These are phyloP conservation scores for Camponotus floridanus DNA, from an alignment of 1,140 invertebrate species.

Conservation along the genomic window DNA sequence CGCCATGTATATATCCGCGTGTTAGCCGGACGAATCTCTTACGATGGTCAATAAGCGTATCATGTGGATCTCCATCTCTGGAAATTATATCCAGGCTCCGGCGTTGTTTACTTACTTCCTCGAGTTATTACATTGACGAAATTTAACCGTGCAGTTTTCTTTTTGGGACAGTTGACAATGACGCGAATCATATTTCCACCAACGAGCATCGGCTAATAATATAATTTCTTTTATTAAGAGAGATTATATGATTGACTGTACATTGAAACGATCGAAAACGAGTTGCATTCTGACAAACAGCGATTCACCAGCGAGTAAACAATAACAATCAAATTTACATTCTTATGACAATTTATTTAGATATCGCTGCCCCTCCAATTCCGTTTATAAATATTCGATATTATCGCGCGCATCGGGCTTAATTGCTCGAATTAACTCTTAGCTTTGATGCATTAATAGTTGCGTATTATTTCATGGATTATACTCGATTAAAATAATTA, in stretches of 20 bases:
- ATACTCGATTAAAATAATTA: constrained; percentile 61
- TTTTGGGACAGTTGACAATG: constrained; percentile 2
- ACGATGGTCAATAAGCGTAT: constrained; percentile 66
- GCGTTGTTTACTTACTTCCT: constrained; percentile 51
- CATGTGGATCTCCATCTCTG: constrained; percentile 63
- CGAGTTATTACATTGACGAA: constrained; percentile 23
- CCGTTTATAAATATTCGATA: constrained; percentile 51
- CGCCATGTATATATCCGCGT: constrained; percentile 50
- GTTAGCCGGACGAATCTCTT: constrained; percentile 54
- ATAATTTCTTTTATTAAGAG: neutral
- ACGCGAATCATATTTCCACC: neutral
- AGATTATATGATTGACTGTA: constrained; percentile 24
- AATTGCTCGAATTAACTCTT: constrained; percentile 60
- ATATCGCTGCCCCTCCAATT: constrained; percentile 4
- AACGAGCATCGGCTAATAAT: constrained; percentile 4
- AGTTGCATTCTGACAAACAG: neutral
- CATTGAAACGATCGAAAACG: neutral
- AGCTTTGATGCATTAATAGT: constrained; percentile 59
- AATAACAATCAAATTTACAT: constrained; percentile 31
- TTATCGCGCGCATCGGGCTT: constrained; percentile 39
- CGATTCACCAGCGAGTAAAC: neutral
- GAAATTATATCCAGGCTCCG: constrained; percentile 60
- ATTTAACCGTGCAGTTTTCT: neutral
- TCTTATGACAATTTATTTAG: constrained; percentile 48
- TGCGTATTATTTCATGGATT: constrained; percentile 45